These are phyloP conservation scores for Sardina pilchardus DNA, from an alignment of 2,113 vertebrate genomes.

Conservation along the genomic window DNA sequence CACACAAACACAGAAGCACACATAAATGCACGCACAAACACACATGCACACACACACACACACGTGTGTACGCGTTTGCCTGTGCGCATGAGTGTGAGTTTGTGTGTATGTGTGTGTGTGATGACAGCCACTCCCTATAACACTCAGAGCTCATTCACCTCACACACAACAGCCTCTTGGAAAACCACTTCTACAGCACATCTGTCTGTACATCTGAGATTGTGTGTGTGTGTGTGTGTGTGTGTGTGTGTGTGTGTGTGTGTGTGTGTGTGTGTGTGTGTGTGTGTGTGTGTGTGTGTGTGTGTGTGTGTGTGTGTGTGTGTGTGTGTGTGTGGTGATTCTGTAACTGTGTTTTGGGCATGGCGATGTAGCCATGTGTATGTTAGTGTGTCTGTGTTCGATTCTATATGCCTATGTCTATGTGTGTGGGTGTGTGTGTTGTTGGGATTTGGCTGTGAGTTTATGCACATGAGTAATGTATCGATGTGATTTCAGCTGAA, in stretches of 20 bases:
- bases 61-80: constrained; percentile 26
- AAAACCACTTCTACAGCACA: not conserved
- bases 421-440: not conserved
- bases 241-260: not conserved
- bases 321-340: not conserved
- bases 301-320: not conserved
- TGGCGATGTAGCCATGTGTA: too few relatives aligned
- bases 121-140: too few relatives aligned
- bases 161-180: not conserved
- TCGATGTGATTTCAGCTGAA: too few relatives aligned
- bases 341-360: too few relatives aligned
- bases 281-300: not conserved
- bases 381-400: too few relatives aligned
- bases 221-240: not conserved
- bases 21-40: not conserved
- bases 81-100: constrained; percentile 20
- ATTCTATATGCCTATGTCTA: not conserved
- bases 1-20: not conserved
- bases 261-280: not conserved
- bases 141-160: not conserved
- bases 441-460: not conserved
- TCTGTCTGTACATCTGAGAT: not conserved
- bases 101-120: not conserved
- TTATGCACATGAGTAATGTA: too few relatives aligned
- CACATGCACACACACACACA: not conserved